phyloP scores from a whole-genome alignment of 2,888 invertebrate genomes.

The Ernsta delagoae region DNA sequence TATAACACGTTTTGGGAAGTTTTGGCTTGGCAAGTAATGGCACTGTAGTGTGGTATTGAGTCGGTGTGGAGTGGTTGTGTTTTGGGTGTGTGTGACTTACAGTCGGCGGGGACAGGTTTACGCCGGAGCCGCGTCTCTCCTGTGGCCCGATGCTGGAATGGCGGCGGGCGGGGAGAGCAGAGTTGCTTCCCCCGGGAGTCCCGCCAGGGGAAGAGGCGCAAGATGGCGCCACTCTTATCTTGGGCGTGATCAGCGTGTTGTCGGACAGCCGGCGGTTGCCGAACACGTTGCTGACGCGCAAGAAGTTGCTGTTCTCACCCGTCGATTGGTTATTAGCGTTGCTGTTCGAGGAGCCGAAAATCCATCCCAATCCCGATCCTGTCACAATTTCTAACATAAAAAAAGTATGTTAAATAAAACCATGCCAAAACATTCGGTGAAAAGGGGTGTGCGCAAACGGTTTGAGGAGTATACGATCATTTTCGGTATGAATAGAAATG shows the following conservation, averaged over 20 bases:
- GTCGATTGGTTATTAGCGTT: slow-evolving; percentile 76
- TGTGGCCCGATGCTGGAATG: slow-evolving; percentile 97
- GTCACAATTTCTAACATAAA: slow-evolving; percentile 36
- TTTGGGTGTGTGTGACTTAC: slow-evolving; percentile 83
- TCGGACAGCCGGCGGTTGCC: slow-evolving; percentile 95
- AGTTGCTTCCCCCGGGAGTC: slow-evolving; percentile 87
- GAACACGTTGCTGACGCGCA: slow-evolving; percentile 92
- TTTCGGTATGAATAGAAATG: not conserved
- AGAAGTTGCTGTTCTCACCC: slow-evolving; percentile 92
- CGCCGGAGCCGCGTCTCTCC: slow-evolving; percentile 80
- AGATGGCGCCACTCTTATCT: slow-evolving; percentile 94
- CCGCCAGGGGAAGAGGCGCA: slow-evolving; percentile 93
- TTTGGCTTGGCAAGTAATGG: slow-evolving; percentile 33
- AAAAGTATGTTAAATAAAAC: not conserved
- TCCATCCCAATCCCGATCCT: slow-evolving; percentile 88
- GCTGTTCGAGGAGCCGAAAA: slow-evolving; percentile 91
- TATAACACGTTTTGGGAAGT: slow-evolving; percentile 9
- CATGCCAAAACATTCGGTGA: not conserved
- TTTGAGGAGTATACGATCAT: not conserved
- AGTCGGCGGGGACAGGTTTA: slow-evolving; percentile 95
- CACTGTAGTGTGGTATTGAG: slow-evolving; percentile 7
- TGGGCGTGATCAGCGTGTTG: slow-evolving; percentile 96
- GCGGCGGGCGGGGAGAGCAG: slow-evolving; percentile 92
- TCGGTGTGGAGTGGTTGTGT: not conserved
- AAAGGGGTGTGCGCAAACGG: not conserved